phyloP scores from a whole-genome alignment of 92 coral and sea anemone genomes.

The Zoanthus solanderi region DNA sequence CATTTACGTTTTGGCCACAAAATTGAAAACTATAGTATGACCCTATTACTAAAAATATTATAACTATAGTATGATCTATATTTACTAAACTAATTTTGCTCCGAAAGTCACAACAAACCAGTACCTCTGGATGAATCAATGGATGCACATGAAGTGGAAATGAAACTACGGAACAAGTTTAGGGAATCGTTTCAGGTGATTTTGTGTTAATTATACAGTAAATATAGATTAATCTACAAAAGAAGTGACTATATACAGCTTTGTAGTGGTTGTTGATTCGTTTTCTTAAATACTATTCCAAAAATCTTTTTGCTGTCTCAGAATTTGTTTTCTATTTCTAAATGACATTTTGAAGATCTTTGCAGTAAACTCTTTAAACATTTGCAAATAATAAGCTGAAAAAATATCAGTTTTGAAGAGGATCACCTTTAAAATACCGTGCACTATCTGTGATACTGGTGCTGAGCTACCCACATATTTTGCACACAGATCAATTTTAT shows the following conservation, averaged over 20 bases:
- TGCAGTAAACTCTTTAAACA: too few relatives aligned
- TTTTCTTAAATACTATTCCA: not conserved
- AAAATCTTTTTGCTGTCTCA: not conserved
- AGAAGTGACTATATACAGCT: not conserved
- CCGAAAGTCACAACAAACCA: constrained; percentile 71
- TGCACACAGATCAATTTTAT: too few relatives aligned
- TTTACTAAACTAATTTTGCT: too few relatives aligned
- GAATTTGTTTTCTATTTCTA: not conserved
- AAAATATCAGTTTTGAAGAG: too few relatives aligned
- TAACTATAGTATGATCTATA: too few relatives aligned
- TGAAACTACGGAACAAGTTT: constrained; percentile 76
- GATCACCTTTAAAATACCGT: too few relatives aligned
- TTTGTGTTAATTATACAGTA: not conserved
- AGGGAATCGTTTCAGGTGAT: constrained; percentile 86
- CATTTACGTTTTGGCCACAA: too few relatives aligned
- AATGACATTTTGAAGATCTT: not conserved
- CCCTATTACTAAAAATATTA: not conserved
- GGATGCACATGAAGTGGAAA: constrained; percentile 87
- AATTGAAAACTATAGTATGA: too few relatives aligned
- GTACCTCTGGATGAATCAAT: constrained; percentile 76
- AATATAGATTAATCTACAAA: not conserved
- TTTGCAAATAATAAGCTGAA: too few relatives aligned
- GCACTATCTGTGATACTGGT: too few relatives aligned
- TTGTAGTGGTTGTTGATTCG: not conserved
- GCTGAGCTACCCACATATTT: too few relatives aligned